These are phyloP conservation scores for Fragum fragum DNA, from an alignment of 2,888 invertebrate species.

Conservation along the genomic window DNA sequence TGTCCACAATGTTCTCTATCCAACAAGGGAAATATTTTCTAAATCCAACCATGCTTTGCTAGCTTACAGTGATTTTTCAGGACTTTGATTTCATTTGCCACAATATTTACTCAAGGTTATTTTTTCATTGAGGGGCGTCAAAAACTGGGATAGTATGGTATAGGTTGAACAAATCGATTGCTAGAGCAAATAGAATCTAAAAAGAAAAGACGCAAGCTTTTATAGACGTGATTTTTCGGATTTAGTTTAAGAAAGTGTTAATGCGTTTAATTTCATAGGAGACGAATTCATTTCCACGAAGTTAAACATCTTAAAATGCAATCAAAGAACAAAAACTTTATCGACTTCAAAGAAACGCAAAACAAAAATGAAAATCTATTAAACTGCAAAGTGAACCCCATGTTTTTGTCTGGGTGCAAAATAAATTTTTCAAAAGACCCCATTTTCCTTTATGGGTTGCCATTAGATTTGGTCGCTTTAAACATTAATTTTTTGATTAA, in stretches of 20 bases:
- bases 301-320: conserved; percentile 31
- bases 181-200: too few relatives aligned
- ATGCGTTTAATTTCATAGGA: conserved; percentile 6
- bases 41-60: too few relatives aligned
- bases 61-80: too few relatives aligned
- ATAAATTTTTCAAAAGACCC: conserved; percentile 8
- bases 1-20: too few relatives aligned
- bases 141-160: too few relatives aligned
- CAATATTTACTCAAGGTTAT: too few relatives aligned
- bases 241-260: neutral
- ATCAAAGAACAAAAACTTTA: conserved; percentile 35
- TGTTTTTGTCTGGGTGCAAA: conserved; percentile 12
- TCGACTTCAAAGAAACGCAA: conserved; percentile 28
- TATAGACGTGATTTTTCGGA: too few relatives aligned
- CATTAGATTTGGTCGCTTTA: neutral
- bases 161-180: too few relatives aligned
- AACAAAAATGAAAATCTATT: conserved; percentile 39
- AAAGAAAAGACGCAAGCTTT: too few relatives aligned
- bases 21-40: too few relatives aligned
- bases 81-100: too few relatives aligned
- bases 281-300: conserved; percentile 25
- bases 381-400: conserved; percentile 40
- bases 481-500: conserved; percentile 51
- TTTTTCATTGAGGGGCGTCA: too few relatives aligned
- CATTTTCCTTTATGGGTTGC: conserved; percentile 16